Conservation (phyloP, 35 echinoderm and acorn worm species). For the Antedon bifida region DNA sequence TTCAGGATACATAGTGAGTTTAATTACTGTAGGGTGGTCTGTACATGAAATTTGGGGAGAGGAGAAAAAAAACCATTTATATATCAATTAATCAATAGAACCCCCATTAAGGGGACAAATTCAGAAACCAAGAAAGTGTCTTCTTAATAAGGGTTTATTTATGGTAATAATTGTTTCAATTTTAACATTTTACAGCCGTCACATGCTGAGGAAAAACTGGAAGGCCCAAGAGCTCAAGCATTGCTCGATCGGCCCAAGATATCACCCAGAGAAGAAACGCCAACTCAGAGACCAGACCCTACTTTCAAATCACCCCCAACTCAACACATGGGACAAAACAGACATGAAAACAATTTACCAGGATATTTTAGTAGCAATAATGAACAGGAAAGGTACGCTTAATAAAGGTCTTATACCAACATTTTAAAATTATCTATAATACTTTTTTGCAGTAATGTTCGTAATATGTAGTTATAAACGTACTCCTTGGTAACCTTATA, state of each 20-base stretch:
- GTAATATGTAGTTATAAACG: too few species aligned
- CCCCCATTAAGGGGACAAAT: too few species aligned
- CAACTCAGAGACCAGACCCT: constrained; percentile 23
- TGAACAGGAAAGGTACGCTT: background rate
- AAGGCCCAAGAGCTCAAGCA: constrained; percentile 76
- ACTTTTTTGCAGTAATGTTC: too few species aligned
- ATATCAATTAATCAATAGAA: too few species aligned
- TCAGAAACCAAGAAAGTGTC: too few species aligned
- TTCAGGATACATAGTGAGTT: constrained; percentile 86
- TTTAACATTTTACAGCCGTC: constrained; percentile 73
- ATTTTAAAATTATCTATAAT: too few species aligned
- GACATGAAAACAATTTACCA: background rate
- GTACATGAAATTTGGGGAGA: too few species aligned
- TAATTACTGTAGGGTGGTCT: background rate
- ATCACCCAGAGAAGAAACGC: constrained; percentile 1
- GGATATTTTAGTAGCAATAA: background rate
- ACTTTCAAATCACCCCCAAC: constrained; percentile 73
- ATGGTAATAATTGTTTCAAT: too few species aligned
- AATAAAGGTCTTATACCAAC: background rate
- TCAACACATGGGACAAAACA: constrained; percentile 55
- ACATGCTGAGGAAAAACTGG: constrained; percentile 48
- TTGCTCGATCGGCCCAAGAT: constrained; percentile 51
- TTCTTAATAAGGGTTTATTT: too few species aligned
- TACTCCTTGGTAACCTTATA: too few species aligned
- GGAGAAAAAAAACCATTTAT: too few species aligned